Base-by-base conservation (phyloP, 2,113 vertebrate species). In the Bothrops jararaca region DNA sequence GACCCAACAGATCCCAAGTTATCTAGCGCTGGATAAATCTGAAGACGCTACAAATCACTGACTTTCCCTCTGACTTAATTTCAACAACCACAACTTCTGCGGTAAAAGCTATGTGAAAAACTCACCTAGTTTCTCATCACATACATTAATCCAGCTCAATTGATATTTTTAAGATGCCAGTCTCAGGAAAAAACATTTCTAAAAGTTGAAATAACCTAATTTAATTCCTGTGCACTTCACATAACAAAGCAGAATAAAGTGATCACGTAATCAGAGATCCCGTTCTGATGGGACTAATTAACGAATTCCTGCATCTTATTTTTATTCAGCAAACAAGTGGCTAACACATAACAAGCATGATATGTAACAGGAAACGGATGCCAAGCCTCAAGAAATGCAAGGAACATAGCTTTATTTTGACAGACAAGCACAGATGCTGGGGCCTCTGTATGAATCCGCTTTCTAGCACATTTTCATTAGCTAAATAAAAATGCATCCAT, bases 291-390 rank as follows among this genome's bases (percentile, higher is more conserved):
- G 87, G 87, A 89, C 48, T 92, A 92, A 93, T 93, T 93, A 91
- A 60, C n/a, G 86, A 91, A 93, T 91, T 86, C 93, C 89, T 91
- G 89, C 34, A 69, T 93, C 74, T 91, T 69, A 89, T 89, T 91
- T 92, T 89, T 92, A 90, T 89, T 93, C 87, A 64, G 48, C 56
- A 91, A 88, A 89, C 53, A 89, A 89, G 90, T 64, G 87, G n/a
- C 69, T 86, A 89, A 91, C 54, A 45, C 90, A 93, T 85, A 91
- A 34, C 56, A 89, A 60, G 34, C 56, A 39, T 20, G 74, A n/a
- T 48, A 91, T 85, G 87, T 89, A 92, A 92, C 39, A 60, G n/a
- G 88, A 92, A 92, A 86, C 56, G 34, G 56, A 90, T 92, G 88
- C 54, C 69, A 90, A 86, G 74, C 56, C 56, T 18, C 56, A 26